phyloP scores from a whole-genome alignment of 2,888 invertebrate genomes.

The Drosophila paramelanica region DNA sequence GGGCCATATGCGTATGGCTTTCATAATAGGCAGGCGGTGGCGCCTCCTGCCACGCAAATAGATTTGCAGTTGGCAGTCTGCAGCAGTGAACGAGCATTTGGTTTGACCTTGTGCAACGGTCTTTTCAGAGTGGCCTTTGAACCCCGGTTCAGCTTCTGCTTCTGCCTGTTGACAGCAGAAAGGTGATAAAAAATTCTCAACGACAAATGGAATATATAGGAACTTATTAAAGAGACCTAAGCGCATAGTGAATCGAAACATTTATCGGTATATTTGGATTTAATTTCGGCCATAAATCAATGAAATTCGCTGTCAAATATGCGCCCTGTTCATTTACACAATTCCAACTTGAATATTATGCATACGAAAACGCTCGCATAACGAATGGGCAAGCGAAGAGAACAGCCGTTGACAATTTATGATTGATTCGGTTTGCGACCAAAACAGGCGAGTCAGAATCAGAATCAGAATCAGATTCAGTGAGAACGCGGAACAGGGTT shows the following conservation, averaged over 20 bases:
- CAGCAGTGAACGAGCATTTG: not conserved
- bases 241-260: not conserved
- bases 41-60: slow-evolving; percentile 17
- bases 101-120: not conserved
- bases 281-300: slow-evolving; percentile 69
- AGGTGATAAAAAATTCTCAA: slow-evolving; percentile 7
- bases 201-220: slow-evolving; percentile 8
- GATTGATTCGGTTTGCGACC: slow-evolving; percentile 67
- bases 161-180: not conserved
- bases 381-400: not conserved
- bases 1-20: slow-evolving; percentile 70
- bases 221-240: slow-evolving; percentile 12
- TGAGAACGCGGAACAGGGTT: slow-evolving; percentile 10
- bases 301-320: slow-evolving; percentile 41
- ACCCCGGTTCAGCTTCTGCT: not conserved
- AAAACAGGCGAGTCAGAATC: not conserved
- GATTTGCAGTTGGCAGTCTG: slow-evolving; percentile 4
- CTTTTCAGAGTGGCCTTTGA: slow-evolving; percentile 3
- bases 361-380: slow-evolving; percentile 38
- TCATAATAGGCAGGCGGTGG: slow-evolving; percentile 51
- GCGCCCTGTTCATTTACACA: slow-evolving; percentile 32
- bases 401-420: slow-evolving; percentile 66
- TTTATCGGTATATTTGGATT: slow-evolving; percentile 33
- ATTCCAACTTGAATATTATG: slow-evolving; percentile 38
- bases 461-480: slow-evolving; percentile 3